Base-by-base conservation (phyloP, 2,113 vertebrate species). In the Solea senegalensis region DNA sequence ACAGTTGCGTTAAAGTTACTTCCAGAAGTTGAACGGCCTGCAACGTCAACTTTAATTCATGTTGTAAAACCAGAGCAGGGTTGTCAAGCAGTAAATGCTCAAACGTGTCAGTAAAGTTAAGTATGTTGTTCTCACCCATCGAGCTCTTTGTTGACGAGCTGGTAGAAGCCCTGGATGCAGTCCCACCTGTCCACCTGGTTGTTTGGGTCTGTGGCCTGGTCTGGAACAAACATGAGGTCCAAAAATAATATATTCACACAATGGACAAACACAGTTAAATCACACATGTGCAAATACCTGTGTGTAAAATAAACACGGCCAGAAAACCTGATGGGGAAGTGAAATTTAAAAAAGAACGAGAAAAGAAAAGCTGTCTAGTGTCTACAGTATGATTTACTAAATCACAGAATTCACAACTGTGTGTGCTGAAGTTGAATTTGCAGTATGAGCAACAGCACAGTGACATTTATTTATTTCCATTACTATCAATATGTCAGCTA, bases 171-270 rank as follows among this genome's bases (percentile, higher is more conserved):
- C 89, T 96, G 95, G 80, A 98, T 95, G 58, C 86, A 92, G 55
- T 95, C 94, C 96, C 96, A 97, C 74, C 93, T 92, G 57, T 96
- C 95, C 50, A 90, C 92, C 0, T 81, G 5, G 75, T 88, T 65
- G 8, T 91, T 90, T 2, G 95, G 95, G 67, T 97, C 94, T 5
- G 96, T 97, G 74, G 95, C 95, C 83, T 93, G 91, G 78, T 95
- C 96, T 98, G 89, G 3, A 44, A 57, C 8, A 39, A 14, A 11
- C 6, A 50, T 1, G 74, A 45, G 45, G 8, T 48, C 10, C 11
- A 48, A 1, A 9, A 4, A 10, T 7, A 4, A 10, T 7, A 16
- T 34, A 27, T 51, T 10, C 21, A 4, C 1, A 74, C 5, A 8
- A 34, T 1, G 5, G 6, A n/a, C 21, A 21, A 21, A 21, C 12